Conservation (phyloP, 1,140 invertebrate genomes). For the Philotrypesis tridentata region DNA sequence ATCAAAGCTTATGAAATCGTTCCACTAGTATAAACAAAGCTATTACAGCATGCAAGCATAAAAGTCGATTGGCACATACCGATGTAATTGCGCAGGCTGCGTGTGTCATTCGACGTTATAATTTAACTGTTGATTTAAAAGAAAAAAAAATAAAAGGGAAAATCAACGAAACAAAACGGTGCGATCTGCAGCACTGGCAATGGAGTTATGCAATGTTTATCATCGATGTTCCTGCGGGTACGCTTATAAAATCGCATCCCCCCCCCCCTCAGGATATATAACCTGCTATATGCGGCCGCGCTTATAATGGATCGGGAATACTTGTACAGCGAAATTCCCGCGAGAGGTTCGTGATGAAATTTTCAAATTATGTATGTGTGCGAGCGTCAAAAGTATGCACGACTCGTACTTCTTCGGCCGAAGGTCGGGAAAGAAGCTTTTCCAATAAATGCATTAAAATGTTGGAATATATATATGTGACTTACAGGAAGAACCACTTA, state of each 20-base stretch:
- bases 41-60: too few species aligned
- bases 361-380: not conserved
- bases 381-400: not conserved
- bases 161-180: not conserved
- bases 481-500: too few species aligned
- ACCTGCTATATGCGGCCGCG: not conserved
- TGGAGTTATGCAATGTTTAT: not conserved
- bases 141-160: not conserved
- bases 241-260: not conserved
- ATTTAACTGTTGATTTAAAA: too few species aligned
- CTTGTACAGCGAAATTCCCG: constrained; percentile 12
- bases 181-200: not conserved
- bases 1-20: too few species aligned
- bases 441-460: too few species aligned
- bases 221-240: not conserved
- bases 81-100: too few species aligned
- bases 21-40: too few species aligned
- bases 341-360: not conserved
- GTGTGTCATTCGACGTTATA: too few species aligned
- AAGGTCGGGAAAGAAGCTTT: not conserved
- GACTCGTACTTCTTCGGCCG: not conserved
- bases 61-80: too few species aligned
- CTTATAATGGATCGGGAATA: constrained; percentile 23
- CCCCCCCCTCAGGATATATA: not conserved
- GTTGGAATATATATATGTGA: too few species aligned